Evolutionary conservation across 2,113 vertebrate genomes (phyloP), one percentile per base, ranked within the genome.

Genomic region (Pseudopipra pipra): DNA sequence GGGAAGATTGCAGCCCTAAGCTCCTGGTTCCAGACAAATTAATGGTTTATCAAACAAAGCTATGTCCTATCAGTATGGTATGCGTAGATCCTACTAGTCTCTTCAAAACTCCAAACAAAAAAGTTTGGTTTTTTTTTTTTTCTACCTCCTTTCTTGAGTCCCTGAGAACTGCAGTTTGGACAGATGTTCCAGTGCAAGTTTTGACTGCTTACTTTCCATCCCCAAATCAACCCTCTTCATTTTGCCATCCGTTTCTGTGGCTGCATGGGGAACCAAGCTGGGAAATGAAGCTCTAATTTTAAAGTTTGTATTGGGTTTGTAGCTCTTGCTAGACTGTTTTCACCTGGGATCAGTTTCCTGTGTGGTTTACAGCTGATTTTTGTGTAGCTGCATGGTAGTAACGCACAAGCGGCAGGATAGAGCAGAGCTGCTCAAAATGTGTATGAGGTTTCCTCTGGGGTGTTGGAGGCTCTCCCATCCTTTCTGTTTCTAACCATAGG

Each of bases 121-220:
- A 8, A 8, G 8, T 7, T 6, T 6, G 6, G 37, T 39, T 39
- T 41, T 21, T 31, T 17, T 35, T 23, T 30, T 55, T n/a, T 15
- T 9, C n/a, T 49, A 4, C 22, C 6, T 80, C 3, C 8, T 83
- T 79, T 88, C 30, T 80, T 80, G 37, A 77, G 35, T 80, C 63
- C 33, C 46, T 1, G 5, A 84, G 35, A 90, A 55, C 67, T 90
- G n/a, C 41, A 62, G 51, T 76, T 90, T 46, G 52, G 83, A 73
- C 95, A 96, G 89, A 86, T 96, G 90, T 95, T 93, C 30, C 75
- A 80, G 44, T 47, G 59, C 75, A 88, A 88, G 59, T 92, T 97
- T 90, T 86, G 76, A 67, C 88, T 88, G 76, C 59, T 88, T 90
- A 44, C 27, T 23, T 24, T 91, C 77, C 47, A 46, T 47, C 55